phyloP scores from a whole-genome alignment of 2,113 vertebrate genomes.

The Emydocephalus ijimae region DNA sequence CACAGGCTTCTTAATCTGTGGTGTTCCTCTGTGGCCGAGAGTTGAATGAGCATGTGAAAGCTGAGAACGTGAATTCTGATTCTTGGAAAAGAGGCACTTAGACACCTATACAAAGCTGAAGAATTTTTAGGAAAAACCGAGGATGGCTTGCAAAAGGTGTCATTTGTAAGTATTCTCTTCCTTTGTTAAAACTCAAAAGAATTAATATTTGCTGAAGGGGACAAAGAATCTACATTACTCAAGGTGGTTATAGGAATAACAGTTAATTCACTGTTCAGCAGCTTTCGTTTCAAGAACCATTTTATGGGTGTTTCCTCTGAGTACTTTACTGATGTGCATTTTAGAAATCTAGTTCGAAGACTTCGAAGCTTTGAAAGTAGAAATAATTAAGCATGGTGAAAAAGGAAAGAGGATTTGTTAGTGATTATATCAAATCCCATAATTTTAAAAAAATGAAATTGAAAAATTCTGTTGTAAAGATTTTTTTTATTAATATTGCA shows the following conservation, averaged over 20 bases:
- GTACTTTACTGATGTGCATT: constrained; percentile 32
- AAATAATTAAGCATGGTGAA: not conserved
- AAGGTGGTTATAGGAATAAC: constrained; percentile 54
- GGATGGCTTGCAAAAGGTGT: constrained; percentile 85
- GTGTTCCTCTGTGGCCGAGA: constrained; percentile 58
- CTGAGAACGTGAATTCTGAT: constrained; percentile 65
- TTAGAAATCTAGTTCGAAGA: constrained; percentile 7
- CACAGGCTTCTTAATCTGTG: constrained; percentile 63
- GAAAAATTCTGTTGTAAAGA: constrained; percentile 34
- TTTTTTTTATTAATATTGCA: constrained; percentile 30
- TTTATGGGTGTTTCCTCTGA: constrained; percentile 61
- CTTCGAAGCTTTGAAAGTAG: not conserved
- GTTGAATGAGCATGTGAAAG: constrained; percentile 66
- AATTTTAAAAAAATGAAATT: not conserved
- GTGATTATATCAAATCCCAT: not conserved
- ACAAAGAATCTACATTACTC: constrained; percentile 46
- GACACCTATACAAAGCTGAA: constrained; percentile 55
- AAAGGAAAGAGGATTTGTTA: not conserved
- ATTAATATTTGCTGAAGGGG: constrained; percentile 38
- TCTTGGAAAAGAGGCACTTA: constrained; percentile 56
- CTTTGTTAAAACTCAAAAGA: constrained; percentile 52
- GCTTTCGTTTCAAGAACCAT: constrained; percentile 58
- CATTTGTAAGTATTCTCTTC: constrained; percentile 85
- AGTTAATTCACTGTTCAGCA: constrained; percentile 62
- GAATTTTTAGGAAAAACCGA: constrained; percentile 45